phyloP scores from a whole-genome alignment of 2,888 invertebrate species.

The Limenitis camilla region DNA sequence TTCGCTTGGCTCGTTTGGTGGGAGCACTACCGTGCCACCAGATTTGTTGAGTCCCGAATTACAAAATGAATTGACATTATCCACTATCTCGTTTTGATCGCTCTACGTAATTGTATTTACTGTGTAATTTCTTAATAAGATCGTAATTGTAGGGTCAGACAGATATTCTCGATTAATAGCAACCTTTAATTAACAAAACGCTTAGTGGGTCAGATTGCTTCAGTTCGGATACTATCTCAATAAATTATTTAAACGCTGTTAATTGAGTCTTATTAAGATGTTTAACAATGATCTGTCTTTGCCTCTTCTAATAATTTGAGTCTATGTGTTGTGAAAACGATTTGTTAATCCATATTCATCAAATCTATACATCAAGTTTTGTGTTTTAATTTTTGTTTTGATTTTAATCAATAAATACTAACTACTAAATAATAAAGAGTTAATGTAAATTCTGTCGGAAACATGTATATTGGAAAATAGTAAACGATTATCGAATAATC shows the following conservation, averaged over 20 bases:
- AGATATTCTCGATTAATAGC: conserved; percentile 9
- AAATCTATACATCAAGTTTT: no score
- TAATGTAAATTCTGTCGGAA: no score
- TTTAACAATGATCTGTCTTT: conserved; percentile 1
- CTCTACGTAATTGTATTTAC: conserved; percentile 3
- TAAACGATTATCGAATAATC: no score
- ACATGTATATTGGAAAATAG: no score
- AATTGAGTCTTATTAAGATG: neutral
- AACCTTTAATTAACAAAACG: conserved; percentile 18
- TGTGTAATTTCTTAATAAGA: conserved; percentile 7
- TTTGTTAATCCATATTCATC: no score
- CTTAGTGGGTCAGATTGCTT: conserved; percentile 9
- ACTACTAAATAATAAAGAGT: no score
- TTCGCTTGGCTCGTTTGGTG: neutral
- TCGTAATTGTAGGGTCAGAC: conserved; percentile 12
- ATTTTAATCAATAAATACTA: no score
- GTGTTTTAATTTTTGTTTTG: no score
- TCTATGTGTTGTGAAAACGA: no score
- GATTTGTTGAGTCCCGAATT: no score
- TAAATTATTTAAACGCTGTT: conserved; percentile 6
- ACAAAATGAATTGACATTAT: conserved; percentile 5
- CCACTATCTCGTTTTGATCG: conserved; percentile 5
- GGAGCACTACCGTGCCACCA: no score
- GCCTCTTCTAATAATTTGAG: no score
- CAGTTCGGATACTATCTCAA: neutral